These are phyloP conservation scores for Melanerpes aurifrons DNA, from an alignment of 2,113 vertebrate genomes.

Conservation along the genomic window DNA sequence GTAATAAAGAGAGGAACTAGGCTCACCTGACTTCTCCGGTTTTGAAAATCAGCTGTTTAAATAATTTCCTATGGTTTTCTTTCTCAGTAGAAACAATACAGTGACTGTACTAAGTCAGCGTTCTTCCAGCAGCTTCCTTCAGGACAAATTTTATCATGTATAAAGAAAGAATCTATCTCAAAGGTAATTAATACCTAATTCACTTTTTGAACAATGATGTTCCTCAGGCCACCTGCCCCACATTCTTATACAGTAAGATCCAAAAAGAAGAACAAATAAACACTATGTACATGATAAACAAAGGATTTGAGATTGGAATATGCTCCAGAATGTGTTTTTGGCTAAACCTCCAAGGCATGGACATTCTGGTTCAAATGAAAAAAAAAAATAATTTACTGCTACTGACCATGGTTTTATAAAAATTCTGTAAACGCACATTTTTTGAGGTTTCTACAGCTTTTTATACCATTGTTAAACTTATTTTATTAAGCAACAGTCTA, in stretches of 20 bases:
- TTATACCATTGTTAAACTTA: neutral
- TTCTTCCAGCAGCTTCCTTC: neutral
- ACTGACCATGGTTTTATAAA: neutral
- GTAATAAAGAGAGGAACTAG: neutral
- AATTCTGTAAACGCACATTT: neutral
- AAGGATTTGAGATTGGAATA: neutral
- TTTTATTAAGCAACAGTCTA: slow-evolving; percentile 27
- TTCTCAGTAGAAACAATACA: neutral
- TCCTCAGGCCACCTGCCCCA: neutral
- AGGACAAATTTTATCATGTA: neutral
- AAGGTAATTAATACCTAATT: neutral
- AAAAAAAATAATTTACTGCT: neutral
- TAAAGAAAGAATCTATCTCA: neutral
- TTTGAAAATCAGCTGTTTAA: neutral
- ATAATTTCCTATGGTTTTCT: neutral
- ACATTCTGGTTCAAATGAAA: neutral
- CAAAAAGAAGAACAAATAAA: neutral
- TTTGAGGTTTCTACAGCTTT: neutral
- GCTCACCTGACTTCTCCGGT: neutral
- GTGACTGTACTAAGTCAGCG: neutral
- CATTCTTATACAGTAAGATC: neutral
- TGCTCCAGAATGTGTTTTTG: neutral
- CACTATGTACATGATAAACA: neutral
- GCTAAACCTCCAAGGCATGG: neutral
- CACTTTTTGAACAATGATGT: neutral